Percentiles rank a stretch among this genome's conserved stretches.
Conservation (phyloP, 2,797 vertebrate species). For the Petrocephalus sullivani region DNA sequence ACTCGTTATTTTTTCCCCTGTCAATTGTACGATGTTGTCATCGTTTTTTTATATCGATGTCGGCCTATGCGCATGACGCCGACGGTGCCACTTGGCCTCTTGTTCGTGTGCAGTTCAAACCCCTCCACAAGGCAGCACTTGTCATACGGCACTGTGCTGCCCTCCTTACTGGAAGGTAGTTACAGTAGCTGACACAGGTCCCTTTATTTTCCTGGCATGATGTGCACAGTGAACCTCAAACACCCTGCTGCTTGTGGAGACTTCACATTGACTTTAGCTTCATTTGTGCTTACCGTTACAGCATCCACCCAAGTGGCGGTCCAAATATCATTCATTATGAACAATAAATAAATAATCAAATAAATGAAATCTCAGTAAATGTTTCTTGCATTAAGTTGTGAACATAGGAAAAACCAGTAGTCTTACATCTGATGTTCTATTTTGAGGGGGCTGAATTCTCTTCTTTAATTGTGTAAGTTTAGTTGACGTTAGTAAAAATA, state of each 20-base stretch:
- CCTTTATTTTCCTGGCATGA: neutral
- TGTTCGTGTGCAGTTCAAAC: neutral
- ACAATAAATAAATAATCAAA: neutral
- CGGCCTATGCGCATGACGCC: neutral
- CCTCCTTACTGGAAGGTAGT: neutral
- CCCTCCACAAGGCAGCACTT: neutral
- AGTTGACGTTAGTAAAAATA: neutral
- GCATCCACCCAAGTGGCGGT: neutral
- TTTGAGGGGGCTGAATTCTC: neutral
- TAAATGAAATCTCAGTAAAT: neutral
- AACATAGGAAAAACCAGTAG: neutral
- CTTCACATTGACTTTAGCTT: neutral
- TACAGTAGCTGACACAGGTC: neutral
- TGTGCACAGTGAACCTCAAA: neutral
- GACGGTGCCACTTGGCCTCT: neutral
- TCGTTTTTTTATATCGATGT: slow-evolving; percentile 1
- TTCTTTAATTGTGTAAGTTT: neutral
- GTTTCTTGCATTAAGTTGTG: neutral
- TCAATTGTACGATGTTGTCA: neutral
- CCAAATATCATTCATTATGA: neutral
- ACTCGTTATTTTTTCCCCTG: neutral
- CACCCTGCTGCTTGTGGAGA: slow-evolving; percentile 14
- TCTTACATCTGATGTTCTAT: neutral
- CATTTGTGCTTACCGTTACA: neutral
- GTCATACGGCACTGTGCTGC: neutral